Evolutionary conservation across 1,140 invertebrate genomes (phyloP), one percentile per base, ranked within the genome.

Genomic region (Brachionus angularis): DNA sequence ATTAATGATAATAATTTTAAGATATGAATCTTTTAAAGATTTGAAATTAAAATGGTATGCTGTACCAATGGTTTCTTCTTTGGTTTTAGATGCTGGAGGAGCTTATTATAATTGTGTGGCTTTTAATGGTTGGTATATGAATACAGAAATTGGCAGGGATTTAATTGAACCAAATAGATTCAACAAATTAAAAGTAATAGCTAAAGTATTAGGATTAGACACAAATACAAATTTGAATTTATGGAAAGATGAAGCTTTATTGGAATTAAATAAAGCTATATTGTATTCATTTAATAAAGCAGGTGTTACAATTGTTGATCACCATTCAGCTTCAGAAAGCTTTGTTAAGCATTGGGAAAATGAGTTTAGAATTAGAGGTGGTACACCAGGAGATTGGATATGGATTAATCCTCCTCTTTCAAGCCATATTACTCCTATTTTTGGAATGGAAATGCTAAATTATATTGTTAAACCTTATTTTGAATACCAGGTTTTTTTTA

Each of bases 71-170:
- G 91, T 93, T 0, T 89, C 89, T 4, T 86, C 84, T 73, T 93
- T 96, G 90, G 84, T 91, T 73, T 91, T 96, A 77, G 93, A 96
- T 79, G 93, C 91, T 77, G 93, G 93, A 5, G 93, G 93, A 5
- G 84, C 96, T n/a, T 89, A 93, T 80, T 96, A 94, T 78, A 90
- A 91, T 0, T 92, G 89, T 0, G 88, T 88, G 39, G 90, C 92
- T 21, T 96, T 96, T 81, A 95, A 92, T 78, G 93, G 93, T 21
- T 96, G 93, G 93, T 96, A 95, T 81, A 95, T 95, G 91, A 89
- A 89, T 74, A 93, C 93, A 0, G 93, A 96, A 83, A 93, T 96
- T 72, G 93, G 89, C 4, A 27, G 93, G 49, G 88, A 96, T 84
- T 85, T 96, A 39, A 92, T 90, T 76, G 93, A 96, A 77, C 80